Conservation (phyloP, 2,113 vertebrate genomes). For the Pimephales promelas region DNA sequence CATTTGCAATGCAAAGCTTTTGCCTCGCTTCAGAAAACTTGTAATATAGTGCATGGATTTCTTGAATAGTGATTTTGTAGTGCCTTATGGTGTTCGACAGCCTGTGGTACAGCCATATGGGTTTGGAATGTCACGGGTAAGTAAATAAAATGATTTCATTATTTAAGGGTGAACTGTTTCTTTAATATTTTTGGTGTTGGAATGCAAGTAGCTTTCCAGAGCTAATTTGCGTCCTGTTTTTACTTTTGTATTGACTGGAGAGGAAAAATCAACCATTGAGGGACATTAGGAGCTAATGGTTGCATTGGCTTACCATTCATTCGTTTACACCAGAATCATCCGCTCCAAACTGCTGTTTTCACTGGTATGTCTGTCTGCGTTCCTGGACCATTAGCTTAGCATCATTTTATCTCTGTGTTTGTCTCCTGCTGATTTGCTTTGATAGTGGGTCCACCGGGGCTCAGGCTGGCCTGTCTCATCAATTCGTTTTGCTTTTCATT, state of each 20-base stretch:
- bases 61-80: too few species aligned
- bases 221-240: not conserved
- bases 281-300: slow-evolving; percentile 13
- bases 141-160: not conserved
- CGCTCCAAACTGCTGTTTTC: not conserved
- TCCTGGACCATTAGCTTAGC: slow-evolving; percentile 40
- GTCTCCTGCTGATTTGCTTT: slow-evolving; percentile 47
- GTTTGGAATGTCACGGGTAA: not conserved
- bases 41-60: too few species aligned
- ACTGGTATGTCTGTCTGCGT: not conserved
- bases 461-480: slow-evolving; percentile 44
- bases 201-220: not conserved
- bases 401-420: slow-evolving; percentile 43
- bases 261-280: not conserved
- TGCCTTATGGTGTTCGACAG: too few species aligned
- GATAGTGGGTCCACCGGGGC: slow-evolving; percentile 31
- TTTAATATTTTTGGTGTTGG: not conserved
- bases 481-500: slow-evolving; percentile 43
- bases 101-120: too few species aligned
- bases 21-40: too few species aligned
- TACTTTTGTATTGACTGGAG: not conserved
- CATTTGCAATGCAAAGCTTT: not conserved
- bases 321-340: slow-evolving; percentile 16
- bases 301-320: not conserved
- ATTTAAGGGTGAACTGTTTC: not conserved